Evolutionary conservation across 2,797 vertebrate genomes (phyloP).

Genomic region (Poecilia velifera): DNA sequence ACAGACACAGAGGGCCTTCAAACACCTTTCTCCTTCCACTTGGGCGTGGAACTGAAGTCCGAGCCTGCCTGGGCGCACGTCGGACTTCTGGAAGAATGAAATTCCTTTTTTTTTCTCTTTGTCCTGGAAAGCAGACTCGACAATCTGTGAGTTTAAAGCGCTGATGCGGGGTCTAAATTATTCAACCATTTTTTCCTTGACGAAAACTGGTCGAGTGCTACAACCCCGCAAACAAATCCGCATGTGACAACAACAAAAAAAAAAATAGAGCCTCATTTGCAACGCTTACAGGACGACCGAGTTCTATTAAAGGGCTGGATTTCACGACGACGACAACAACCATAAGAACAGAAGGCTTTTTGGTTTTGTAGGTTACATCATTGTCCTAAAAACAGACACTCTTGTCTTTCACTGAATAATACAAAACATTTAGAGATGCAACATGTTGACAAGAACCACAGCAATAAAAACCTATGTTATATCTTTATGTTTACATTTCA

Average conservation of each 20-base stretch:
- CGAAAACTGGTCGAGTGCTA: conserved; percentile 13
- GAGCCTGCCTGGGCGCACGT: conserved; percentile 30
- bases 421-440: conserved; percentile 54
- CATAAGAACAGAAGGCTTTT: conserved; percentile 75
- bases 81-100: conserved; percentile 50
- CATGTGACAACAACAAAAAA: background rate
- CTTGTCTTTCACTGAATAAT: conserved; percentile 48
- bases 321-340: conserved; percentile 67
- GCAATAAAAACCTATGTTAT: conserved; percentile 52
- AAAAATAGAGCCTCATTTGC: conserved; percentile 39
- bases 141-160: conserved; percentile 16
- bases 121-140: conserved; percentile 25
- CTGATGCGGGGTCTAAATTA: conserved; percentile 23
- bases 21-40: conserved; percentile 22
- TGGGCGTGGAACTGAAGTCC: conserved; percentile 17
- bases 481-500: conserved; percentile 50
- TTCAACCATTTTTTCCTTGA: conserved; percentile 16
- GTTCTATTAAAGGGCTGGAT: conserved; percentile 75
- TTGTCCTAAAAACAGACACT: conserved; percentile 61
- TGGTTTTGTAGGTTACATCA: conserved; percentile 74
- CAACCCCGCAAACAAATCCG: conserved; percentile 21
- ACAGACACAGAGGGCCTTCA: conserved; percentile 47
- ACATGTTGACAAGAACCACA: conserved; percentile 47
- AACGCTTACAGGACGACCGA: conserved; percentile 49
- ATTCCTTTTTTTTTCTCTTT: background rate